Conservation (phyloP, 2,113 vertebrate genomes). For the Brachyhypopomus gauderio region DNA sequence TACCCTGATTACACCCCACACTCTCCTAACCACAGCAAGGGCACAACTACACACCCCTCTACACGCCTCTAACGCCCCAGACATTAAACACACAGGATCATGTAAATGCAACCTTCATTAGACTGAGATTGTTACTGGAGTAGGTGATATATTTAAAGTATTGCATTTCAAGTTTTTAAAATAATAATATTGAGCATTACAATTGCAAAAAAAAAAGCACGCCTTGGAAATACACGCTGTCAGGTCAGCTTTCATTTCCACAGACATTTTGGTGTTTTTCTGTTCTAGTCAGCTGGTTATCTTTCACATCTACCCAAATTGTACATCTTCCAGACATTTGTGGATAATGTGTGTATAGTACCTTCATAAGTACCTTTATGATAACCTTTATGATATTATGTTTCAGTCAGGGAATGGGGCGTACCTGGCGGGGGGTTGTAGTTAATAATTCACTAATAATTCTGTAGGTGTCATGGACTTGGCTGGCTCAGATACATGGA, state of each 20-base stretch:
- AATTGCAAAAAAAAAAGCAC: not conserved
- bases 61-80: conserved; percentile 8
- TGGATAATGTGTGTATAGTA: not conserved
- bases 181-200: not conserved
- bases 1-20: not conserved
- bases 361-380: conserved; percentile 8
- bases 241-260: not conserved
- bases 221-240: not conserved
- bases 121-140: conserved; percentile 28
- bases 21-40: not conserved
- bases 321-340: not conserved
- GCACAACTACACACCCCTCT: conserved; percentile 21
- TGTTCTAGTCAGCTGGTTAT: not conserved
- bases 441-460: no score
- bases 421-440: not conserved
- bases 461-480: no score
- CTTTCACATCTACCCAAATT: not conserved
- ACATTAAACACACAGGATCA: not conserved
- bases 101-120: conserved; percentile 43
- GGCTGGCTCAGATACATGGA: no score
- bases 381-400: not conserved
- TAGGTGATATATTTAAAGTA: not conserved
- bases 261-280: not conserved
- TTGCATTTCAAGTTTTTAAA: conserved; percentile 2
- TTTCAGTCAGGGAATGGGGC: not conserved